A percentile compares a stretch with the other conserved stretches of the same genome.
Evolutionary conservation across 2,888 invertebrate genomes (phyloP).

Genomic region (Synergus umbraculus): DNA sequence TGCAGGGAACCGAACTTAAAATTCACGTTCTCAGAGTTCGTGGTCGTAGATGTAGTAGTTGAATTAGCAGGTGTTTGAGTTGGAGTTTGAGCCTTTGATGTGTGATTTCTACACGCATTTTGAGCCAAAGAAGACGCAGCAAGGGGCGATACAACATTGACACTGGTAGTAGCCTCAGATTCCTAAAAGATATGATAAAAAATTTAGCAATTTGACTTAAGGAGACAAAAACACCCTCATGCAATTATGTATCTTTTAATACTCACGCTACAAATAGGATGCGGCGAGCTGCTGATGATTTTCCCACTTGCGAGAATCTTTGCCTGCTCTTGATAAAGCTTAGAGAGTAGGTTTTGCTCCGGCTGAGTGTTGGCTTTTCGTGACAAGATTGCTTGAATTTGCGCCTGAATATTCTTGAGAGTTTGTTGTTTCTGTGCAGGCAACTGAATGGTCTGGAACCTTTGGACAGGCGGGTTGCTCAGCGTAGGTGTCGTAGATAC

Average conservation of each 20-base stretch:
- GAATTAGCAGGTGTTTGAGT: slow-evolving; percentile 71
- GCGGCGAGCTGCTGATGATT: slow-evolving; percentile 77
- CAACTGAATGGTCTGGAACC: slow-evolving; percentile 86
- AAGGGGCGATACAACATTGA: slow-evolving; percentile 65
- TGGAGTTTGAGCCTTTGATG: slow-evolving; percentile 74
- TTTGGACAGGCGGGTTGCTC: slow-evolving; percentile 77
- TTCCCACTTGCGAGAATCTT: slow-evolving; percentile 86
- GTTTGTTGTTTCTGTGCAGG: slow-evolving; percentile 86
- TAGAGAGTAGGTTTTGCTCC: slow-evolving; percentile 80
- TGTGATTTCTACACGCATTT: slow-evolving; percentile 71
- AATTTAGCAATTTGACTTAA: slow-evolving; percentile 39
- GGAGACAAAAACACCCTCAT: not conserved
- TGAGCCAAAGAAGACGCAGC: slow-evolving; percentile 65
- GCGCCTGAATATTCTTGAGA: slow-evolving; percentile 77
- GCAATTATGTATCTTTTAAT: not conserved
- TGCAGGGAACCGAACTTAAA: slow-evolving; percentile 60
- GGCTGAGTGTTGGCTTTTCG: slow-evolving; percentile 78
- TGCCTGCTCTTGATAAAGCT: slow-evolving; percentile 84
- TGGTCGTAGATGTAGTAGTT: slow-evolving; percentile 55
- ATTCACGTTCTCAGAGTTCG: slow-evolving; percentile 65
- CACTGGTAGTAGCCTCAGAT: slow-evolving; percentile 66
- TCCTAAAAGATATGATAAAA: slow-evolving; percentile 56
- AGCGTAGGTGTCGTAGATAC: slow-evolving; percentile 63
- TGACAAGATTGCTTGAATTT: slow-evolving; percentile 83
- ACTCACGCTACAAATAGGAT: slow-evolving; percentile 68